Evolutionary conservation across 2,888 invertebrate species (phyloP), one percentile per base, ranked within the genome.

Genomic region (Drosophila vallismaia): DNA sequence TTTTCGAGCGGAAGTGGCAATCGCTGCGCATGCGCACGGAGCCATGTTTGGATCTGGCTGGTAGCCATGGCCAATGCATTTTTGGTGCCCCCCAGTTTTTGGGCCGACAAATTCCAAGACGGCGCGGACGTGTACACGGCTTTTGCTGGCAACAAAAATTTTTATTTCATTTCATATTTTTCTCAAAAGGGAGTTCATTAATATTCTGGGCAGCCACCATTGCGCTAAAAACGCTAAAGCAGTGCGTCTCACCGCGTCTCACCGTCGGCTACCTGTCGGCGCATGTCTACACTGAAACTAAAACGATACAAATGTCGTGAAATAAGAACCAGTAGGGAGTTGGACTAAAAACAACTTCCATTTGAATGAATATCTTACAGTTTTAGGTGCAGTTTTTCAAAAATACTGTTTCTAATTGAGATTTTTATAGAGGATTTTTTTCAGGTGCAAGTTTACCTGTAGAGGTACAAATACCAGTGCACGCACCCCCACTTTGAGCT

Each of bases 151-250:
- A 69, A 79, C 59, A 74, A 77, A 36, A 36, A 76, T 76, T 88
- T 80, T 86, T 74, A 79, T 87, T 82, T 70, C 74, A 85, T 86
- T 86, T 88, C 75, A 85, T 86, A 83, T 86, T 83, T 80, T 80
- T 71, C 67, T 77, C 64, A 79, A 85, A 79, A 77, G 88, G 86
- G 87, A 86, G 86, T 86, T 88, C 77, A 85, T 85, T 85, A 75
- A 86, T 84, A 88, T 85, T 84, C 85, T 71, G 70, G 40, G 44
- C 85, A 86, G 81, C 86, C 76, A 79, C 72, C 80, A 68, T 71
- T 81, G 79, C 81, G 82, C 84, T 76, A 68, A 79, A 83, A 77
- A 79, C 72, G 82, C 68, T 76, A 44, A 74, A 60, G 72, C 68
- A 53, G 54, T 76, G 67, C 62, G 56, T 45, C 67, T 33, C 48